Conservation (phyloP, 2,113 vertebrate species). For the Casuarius casuarius region DNA sequence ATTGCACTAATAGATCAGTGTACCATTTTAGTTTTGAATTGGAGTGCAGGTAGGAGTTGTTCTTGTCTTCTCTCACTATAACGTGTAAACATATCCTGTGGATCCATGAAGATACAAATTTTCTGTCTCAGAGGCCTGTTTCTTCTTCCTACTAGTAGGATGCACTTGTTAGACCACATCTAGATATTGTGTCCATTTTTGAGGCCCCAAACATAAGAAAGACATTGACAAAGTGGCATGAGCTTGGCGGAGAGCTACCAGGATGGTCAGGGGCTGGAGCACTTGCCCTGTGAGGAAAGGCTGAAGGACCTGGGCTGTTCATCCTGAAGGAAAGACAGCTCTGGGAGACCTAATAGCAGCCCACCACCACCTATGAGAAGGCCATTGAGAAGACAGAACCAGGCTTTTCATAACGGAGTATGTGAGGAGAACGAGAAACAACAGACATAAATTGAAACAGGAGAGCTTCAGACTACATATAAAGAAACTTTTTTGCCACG, state of each 20-base stretch:
- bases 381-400: neutral
- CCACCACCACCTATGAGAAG: neutral
- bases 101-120: neutral
- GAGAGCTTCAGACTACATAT: neutral
- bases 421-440: neutral
- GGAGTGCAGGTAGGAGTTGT: neutral
- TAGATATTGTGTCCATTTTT: neutral
- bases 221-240: neutral
- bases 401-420: neutral
- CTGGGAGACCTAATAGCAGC: neutral
- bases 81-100: neutral
- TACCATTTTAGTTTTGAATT: neutral
- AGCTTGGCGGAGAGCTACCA: neutral
- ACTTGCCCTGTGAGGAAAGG: neutral
- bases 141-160: neutral
- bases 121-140: neutral
- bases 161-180: neutral
- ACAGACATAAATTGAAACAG: neutral
- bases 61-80: neutral
- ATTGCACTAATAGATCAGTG: fast-evolving
- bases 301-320: neutral
- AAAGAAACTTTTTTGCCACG: neutral
- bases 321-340: neutral
- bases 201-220: neutral
- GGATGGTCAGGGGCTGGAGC: neutral